These are phyloP conservation scores for Vulpes vulpes DNA, from an alignment of 2,113 vertebrate species.

Conservation along the genomic window DNA sequence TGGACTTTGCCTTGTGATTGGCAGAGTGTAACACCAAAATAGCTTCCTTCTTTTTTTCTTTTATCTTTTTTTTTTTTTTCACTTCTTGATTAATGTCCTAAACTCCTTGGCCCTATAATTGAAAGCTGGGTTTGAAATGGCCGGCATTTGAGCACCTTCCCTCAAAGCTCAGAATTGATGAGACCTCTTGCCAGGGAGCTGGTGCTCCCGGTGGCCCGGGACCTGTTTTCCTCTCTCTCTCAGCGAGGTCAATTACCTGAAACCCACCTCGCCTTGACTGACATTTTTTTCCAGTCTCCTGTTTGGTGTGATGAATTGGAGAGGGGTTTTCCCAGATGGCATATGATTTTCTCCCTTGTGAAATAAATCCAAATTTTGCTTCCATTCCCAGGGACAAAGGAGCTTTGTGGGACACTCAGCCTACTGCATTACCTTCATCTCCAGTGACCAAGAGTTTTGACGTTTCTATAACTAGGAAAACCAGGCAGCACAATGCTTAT, in stretches of 20 bases:
- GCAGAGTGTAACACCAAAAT: slow-evolving; percentile 79
- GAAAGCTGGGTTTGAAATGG: slow-evolving; percentile 53
- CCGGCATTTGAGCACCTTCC: slow-evolving; percentile 45
- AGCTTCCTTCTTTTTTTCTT: slow-evolving; percentile 24
- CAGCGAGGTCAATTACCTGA: background rate
- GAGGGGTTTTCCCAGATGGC: slow-evolving; percentile 28
- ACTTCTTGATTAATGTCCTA: slow-evolving; percentile 80
- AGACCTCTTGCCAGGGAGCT: background rate
- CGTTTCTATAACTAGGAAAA: slow-evolving; percentile 79
- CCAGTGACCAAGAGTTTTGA: slow-evolving; percentile 69
- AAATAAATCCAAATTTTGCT: background rate
- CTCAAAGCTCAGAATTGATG: slow-evolving; percentile 49
- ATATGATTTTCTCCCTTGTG: slow-evolving; percentile 43
- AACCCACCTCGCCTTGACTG: slow-evolving; percentile 18
- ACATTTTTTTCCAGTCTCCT: slow-evolving; percentile 63
- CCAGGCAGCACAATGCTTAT: background rate
- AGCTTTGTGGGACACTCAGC: slow-evolving; percentile 69
- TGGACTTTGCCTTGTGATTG: slow-evolving; percentile 83
- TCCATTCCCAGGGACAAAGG: slow-evolving; percentile 68
- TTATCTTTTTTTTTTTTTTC: slow-evolving; percentile 38
- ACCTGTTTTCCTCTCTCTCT: background rate
- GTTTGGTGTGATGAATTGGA: slow-evolving; percentile 35
- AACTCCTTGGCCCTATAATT: slow-evolving; percentile 20
- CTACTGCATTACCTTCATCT: slow-evolving; percentile 69
- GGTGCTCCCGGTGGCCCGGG: background rate